Evolutionary conservation across 1,140 invertebrate species (phyloP).

Genomic region (Neodiprion lecontei): DNA sequence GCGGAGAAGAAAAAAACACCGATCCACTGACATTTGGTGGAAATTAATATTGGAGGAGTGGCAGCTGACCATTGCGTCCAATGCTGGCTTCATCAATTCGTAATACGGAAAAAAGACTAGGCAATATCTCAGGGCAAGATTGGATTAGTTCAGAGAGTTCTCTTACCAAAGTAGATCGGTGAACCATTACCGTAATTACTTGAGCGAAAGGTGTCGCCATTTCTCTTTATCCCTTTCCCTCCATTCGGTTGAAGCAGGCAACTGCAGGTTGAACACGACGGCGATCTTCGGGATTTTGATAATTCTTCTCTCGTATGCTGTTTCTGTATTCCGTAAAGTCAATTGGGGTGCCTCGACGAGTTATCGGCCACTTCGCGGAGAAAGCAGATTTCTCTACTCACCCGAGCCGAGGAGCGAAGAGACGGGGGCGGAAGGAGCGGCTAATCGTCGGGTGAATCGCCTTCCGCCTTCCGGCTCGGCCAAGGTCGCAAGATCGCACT

Average conservation of each 20-base stretch:
- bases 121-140: background rate
- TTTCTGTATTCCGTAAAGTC: slow-evolving; percentile 1
- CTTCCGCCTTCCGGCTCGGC: background rate
- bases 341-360: background rate
- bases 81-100: background rate
- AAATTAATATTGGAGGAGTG: background rate
- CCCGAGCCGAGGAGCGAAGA: background rate
- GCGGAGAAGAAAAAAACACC: too few relatives aligned
- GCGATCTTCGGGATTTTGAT: background rate
- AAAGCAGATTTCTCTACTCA: background rate
- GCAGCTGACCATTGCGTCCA: background rate
- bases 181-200: background rate
- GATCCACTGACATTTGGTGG: background rate
- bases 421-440: background rate
- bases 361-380: background rate
- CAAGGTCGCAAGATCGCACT: background rate
- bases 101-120: background rate
- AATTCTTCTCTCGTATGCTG: background rate
- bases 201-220: background rate
- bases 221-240: background rate
- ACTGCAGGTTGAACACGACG: background rate
- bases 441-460: background rate
- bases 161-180: background rate
- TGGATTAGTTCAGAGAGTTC: background rate
- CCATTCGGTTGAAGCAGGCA: background rate